Conservation (phyloP, 2,797 vertebrate species). For the Poeciliopsis gracilis region DNA sequence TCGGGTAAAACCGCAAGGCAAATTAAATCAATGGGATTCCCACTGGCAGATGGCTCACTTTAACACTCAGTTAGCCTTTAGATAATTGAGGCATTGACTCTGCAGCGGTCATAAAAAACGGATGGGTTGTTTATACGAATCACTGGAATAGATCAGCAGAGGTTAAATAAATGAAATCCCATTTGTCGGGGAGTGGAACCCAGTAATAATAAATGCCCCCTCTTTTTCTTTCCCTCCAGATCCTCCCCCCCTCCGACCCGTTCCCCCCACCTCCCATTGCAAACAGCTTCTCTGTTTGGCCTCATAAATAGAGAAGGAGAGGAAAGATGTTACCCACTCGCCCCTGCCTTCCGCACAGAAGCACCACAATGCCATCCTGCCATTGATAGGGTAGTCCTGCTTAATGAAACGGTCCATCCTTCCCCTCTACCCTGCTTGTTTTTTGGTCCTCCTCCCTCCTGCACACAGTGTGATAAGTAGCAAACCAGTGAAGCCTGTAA, state of each 20-base stretch:
- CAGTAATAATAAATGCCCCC: constrained; percentile 98
- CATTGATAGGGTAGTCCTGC: constrained; percentile 96
- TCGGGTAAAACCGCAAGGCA: constrained; percentile 87
- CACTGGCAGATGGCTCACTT: constrained; percentile 99
- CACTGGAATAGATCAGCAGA: constrained; percentile 97
- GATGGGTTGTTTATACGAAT: constrained; percentile 99
- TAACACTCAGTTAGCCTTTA: constrained; percentile 99
- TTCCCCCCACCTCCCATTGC: constrained; percentile 20
- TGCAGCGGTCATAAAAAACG: constrained; percentile 91
- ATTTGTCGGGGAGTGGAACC: constrained; percentile 92
- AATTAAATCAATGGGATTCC: constrained; percentile 99
- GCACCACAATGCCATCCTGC: constrained; percentile 73
- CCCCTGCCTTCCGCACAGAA: constrained; percentile 59
- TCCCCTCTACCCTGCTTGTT: constrained; percentile 86
- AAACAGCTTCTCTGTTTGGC: constrained; percentile 79
- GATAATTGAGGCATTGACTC: constrained; percentile 99
- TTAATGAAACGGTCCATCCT: constrained; percentile 98
- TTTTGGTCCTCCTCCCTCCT: constrained; percentile 91
- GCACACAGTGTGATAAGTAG: constrained; percentile 94
- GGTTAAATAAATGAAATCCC: constrained; percentile 99
- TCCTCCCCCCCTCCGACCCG: too few relatives aligned
- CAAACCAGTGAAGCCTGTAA: constrained; percentile 96
- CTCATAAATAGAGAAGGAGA: constrained; percentile 96
- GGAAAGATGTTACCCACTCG: constrained; percentile 72
- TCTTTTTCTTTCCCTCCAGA: constrained; percentile 47